Evolutionary conservation across 64 coral and sea anemone species (phyloP), one percentile per base, ranked within the genome.

Genomic region (Trachythela sp.): DNA sequence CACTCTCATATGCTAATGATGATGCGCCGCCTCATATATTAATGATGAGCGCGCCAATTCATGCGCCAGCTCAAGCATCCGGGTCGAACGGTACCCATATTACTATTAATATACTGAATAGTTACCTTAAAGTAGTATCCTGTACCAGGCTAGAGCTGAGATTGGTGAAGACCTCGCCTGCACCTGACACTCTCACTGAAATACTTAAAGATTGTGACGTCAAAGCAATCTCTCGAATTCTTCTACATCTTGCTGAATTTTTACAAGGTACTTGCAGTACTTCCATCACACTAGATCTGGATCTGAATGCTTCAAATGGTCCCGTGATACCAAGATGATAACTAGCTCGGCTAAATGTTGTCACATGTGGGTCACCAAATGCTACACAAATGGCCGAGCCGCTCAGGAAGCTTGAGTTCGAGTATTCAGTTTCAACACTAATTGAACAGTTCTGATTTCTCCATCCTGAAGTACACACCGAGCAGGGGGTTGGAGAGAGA

Each of bases 281-380:
- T 70, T 97, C 92, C 20, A 84, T 88, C 8, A 87, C 72, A 30
- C 92, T 51, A 22, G 67, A 50, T 32, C 59, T 84, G 48, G 89
- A 86, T 9, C 85, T 92, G 8, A 97, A 83, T 18, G 94, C 36
- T 7, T 88, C 76, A 83, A 86, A 94, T 30, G 95, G 91, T 68
- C 95, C 95, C 20, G 93, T 93, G 4, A 80, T 89, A 86, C 94
- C 91, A 58, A 97, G 89, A 87, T 97, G 93, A 52, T 92, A 97
- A 85, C 94, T 97, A 0, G 85, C 86, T 24, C 95, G 93, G 22
- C 83, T 86, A 30, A 94, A 85, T 38, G 90, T 91, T 36, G 95
- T 97, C 54, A 97, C 94, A 77, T 97, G 95, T 48, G 95, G 95
- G 88, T 97, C 95, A 60, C 95, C 95, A 91, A 97, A 97, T 10